Evolutionary conservation across 2,797 vertebrate species (phyloP).

Genomic region (Glyptemys insculpta): DNA sequence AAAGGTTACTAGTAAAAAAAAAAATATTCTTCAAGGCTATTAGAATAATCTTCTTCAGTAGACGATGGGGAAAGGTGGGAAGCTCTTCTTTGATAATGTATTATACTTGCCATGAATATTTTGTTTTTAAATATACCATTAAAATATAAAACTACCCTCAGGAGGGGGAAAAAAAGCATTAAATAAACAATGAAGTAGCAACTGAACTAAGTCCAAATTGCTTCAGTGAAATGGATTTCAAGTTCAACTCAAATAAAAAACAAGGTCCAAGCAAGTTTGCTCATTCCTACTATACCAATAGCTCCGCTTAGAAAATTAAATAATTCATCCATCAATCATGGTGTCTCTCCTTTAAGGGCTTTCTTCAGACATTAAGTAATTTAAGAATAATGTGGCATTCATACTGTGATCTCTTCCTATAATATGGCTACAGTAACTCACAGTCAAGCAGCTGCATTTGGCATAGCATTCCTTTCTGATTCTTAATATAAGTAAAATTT

Average conservation of each 20-base stretch:
- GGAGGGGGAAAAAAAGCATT: not conserved
- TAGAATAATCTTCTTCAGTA: not conserved
- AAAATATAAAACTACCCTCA: not conserved
- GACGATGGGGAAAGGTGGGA: not conserved
- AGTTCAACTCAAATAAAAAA: not conserved
- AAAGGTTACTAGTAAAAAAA: not conserved
- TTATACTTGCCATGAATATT: fast-evolving
- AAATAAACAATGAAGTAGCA: not conserved
- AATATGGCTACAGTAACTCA: not conserved
- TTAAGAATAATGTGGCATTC: slow-evolving; percentile 63
- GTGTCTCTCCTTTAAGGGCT: slow-evolving; percentile 14
- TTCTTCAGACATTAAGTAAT: slow-evolving; percentile 47
- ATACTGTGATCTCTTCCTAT: not conserved
- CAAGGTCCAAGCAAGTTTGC: not conserved
- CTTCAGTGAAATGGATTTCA: not conserved
- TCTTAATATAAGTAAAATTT: slow-evolving; percentile 37
- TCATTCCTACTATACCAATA: not conserved
- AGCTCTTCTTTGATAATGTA: not conserved
- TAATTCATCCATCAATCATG: not conserved
- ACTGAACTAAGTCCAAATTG: not conserved
- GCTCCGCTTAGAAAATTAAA: not conserved
- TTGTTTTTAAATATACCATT: not conserved
- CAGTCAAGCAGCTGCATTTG: not conserved
- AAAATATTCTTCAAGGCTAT: fast-evolving
- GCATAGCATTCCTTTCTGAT: not conserved